Conservation (phyloP, 2,113 vertebrate species). For the Parus major region DNA sequence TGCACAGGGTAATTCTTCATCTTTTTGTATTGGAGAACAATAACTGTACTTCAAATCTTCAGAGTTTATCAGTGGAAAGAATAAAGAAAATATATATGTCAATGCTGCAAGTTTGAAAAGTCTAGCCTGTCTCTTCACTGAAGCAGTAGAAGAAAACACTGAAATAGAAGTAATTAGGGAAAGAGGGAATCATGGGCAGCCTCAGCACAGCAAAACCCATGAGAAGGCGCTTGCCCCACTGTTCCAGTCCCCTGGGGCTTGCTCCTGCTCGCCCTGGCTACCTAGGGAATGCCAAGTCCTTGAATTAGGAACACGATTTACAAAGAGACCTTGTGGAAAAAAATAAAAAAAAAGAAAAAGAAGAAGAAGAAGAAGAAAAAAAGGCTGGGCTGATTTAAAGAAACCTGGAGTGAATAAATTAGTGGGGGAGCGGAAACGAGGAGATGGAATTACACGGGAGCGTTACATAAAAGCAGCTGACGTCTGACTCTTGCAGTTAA, state of each 20-base stretch:
- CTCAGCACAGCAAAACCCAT: not conserved
- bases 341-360: too few relatives aligned
- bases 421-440: not conserved
- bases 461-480: constrained; percentile 13
- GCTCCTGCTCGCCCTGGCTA: not conserved
- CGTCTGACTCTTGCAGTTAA: constrained; percentile 19
- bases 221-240: fast-evolving
- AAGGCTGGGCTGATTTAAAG: not conserved
- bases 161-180: not conserved
- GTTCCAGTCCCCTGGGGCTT: not conserved
- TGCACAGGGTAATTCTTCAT: not conserved
- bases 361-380: not conserved
- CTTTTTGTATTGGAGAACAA: not conserved
- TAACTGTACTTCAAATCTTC: not conserved
- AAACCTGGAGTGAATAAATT: constrained; percentile 33
- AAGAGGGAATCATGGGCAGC: not conserved
- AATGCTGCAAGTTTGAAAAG: not conserved
- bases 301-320: not conserved
- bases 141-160: not conserved
- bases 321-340: not conserved
- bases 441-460: constrained; percentile 9
- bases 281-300: not conserved
- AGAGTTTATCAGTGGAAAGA: not conserved
- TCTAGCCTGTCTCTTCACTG: not conserved
- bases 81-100: not conserved